A percentile compares a stretch with the other conserved stretches of the same genome.
These are phyloP conservation scores for Caprella mutica DNA, from an alignment of 2,888 invertebrate species.

Conservation along the genomic window DNA sequence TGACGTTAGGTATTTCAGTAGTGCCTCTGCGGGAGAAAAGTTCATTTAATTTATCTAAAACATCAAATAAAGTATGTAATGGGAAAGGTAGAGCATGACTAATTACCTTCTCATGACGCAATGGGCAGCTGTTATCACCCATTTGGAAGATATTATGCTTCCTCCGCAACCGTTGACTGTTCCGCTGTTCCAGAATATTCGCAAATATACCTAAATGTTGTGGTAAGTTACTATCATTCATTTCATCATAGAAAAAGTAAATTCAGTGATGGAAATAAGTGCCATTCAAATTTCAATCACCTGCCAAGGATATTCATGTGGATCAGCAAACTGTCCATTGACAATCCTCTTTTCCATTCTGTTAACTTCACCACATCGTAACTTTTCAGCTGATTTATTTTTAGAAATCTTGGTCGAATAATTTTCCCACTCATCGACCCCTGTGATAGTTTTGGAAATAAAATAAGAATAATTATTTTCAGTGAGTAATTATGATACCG, in stretches of 20 bases:
- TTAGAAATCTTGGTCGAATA: no score
- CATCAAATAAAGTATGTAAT: no score
- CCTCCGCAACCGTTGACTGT: background rate
- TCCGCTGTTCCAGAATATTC: background rate
- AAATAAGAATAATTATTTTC: no score
- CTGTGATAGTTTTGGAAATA: no score
- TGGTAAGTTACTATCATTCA: background rate
- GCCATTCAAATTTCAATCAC: no score
- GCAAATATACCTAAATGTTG: background rate
- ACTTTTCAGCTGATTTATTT: no score
- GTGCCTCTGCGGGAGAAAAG: background rate
- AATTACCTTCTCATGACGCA: background rate
- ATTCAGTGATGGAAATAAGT: no score
- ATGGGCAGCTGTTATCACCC: background rate
- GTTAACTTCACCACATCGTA: background rate
- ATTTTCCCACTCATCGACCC: no score
- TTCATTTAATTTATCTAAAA: no score
- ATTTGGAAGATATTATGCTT: background rate
- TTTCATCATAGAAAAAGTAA: background rate
- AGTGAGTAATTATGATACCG: no score
- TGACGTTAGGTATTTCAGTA: background rate
- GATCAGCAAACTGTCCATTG: background rate
- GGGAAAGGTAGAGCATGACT: no score
- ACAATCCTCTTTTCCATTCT: background rate
- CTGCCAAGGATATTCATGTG: constrained; percentile 6